phyloP scores from a whole-genome alignment of 2,113 vertebrate genomes.

The Cyanoderma ruficeps region DNA sequence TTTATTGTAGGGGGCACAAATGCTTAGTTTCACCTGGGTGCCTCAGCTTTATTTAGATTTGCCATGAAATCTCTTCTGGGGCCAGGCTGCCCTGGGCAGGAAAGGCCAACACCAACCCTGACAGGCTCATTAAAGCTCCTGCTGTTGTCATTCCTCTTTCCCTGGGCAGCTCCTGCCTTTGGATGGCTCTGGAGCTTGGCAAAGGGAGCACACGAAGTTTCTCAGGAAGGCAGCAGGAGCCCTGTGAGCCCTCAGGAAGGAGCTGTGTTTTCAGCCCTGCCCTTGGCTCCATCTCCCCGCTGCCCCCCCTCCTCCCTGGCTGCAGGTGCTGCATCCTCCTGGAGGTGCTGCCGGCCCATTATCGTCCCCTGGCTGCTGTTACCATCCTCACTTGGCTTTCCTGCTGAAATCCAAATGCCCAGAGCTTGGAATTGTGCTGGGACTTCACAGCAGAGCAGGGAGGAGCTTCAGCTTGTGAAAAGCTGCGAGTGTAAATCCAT shows the following conservation, averaged over 20 bases:
- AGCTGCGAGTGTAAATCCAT: fast-evolving
- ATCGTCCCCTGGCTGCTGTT: neutral
- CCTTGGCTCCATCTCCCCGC: neutral
- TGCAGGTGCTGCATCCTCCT: neutral
- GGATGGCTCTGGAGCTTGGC: neutral
- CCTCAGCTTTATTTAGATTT: neutral
- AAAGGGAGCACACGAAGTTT: neutral
- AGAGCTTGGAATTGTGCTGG: neutral
- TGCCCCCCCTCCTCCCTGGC: neutral
- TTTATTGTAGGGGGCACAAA: neutral
- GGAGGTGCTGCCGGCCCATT: neutral
- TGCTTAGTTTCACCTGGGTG: neutral
- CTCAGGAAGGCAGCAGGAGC: neutral
- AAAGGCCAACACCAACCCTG: neutral
- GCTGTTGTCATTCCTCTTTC: neutral
- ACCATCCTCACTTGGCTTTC: neutral
- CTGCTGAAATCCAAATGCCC: neutral
- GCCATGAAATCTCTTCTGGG: neutral
- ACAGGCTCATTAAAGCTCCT: neutral
- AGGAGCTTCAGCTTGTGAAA: neutral
- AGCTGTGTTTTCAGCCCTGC: neutral
- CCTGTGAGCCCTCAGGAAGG: neutral
- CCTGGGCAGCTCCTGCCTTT: neutral
- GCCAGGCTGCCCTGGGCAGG: neutral
- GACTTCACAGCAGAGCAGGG: fast-evolving